Base-by-base conservation (phyloP, 2,113 vertebrate genomes). In the Mirounga angustirostris region DNA sequence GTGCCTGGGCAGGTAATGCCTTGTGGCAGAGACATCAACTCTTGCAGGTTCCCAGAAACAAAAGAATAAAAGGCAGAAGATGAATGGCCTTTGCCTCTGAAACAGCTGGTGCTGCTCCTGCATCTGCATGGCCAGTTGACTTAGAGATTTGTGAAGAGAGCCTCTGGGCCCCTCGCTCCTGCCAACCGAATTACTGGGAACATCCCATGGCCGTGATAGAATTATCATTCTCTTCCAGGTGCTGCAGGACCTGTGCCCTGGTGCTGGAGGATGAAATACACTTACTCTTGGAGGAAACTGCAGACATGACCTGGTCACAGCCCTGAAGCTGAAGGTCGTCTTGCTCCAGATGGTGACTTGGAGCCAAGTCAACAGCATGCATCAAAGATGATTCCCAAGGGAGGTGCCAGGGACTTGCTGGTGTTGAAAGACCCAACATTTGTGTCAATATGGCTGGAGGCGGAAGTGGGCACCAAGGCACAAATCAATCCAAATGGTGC, bases 121-220 rank as follows among this genome's bases (percentile, higher is more conserved):
- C 95, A 95, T 95, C 97, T 95, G 95, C 97, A 96, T 52, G 96
- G 97, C 96, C 97, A 97, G 95, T 97, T 97, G 95, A 96, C 86
- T 97, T 97, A 93, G 90, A 97, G 98, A 97, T 98, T 95, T 96
- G 97, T 98, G 97, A 69, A 82, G 92, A 86, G 79, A 86, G 95
- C 94, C 92, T 91, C 92, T 52, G 95, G 89, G 96, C 73, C 94
- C 89, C 69, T n/a, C 2, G 26, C 61, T 97, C 80, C 94, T 97
- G 98, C 98, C 96, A 95, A 84, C 67, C 46, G 61, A 93, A 78
- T 63, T 63, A 54, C 91, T 83, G 7, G 92, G 79, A 94, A 52
- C 90, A 8, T 95, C 96, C 92, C 28, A 4, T 2, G 50, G 96
- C 71, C 74, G 21, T 1, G 76, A n/a, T 21, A 76, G 95, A 93